Evolutionary conservation across 2,888 invertebrate species (phyloP), one percentile per base, ranked within the genome.

Genomic region (Clusia tigrina): DNA sequence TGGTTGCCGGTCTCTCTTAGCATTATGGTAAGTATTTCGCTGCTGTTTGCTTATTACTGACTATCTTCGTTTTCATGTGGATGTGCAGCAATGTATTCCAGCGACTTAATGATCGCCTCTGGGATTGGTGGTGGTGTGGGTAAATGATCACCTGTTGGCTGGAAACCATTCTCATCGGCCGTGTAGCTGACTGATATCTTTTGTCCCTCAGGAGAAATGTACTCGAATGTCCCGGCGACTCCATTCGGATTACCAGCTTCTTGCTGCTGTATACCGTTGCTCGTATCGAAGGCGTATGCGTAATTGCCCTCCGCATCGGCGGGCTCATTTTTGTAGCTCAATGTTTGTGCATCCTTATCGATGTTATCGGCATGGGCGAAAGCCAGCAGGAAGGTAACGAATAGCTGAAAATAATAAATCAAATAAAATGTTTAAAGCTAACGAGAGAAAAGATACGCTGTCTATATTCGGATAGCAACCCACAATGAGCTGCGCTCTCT

Each of bases 91-190:
- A 77, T 86, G 81, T 83, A 88, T 71, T 86, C 82, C 26, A 88
- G 71, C 0, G 85, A 69, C n/a, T 83, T 79, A 1, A 85, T 24
- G 51, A 88, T 87, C 71, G 82, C 81, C 1, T 81, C 85, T 22
- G 88, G 88, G 63, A 87, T 85, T 20, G 88, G 87, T 1, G 86
- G 88, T 0, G 87, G 76, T 1, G 85, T 86, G 56, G 84, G 84
- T 65, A 83, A 65, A 73, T 81, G 80, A 1, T 58, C 72, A 46
- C 83, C 87, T 62, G 63, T 51, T 5, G 87, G 84, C 25, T 84
- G 84, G 85, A 76, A 88, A 64, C 90, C 90, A 70, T 86, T 85
- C 72, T 86, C 87, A 80, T 89, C 80, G 72, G 89, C 89, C 1
- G 76, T 67, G 83, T 88, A 90, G 32, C 68, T 69, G 10, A 86